Base-by-base conservation (phyloP, 2,888 invertebrate genomes). In the Stictocephala bisonia region DNA sequence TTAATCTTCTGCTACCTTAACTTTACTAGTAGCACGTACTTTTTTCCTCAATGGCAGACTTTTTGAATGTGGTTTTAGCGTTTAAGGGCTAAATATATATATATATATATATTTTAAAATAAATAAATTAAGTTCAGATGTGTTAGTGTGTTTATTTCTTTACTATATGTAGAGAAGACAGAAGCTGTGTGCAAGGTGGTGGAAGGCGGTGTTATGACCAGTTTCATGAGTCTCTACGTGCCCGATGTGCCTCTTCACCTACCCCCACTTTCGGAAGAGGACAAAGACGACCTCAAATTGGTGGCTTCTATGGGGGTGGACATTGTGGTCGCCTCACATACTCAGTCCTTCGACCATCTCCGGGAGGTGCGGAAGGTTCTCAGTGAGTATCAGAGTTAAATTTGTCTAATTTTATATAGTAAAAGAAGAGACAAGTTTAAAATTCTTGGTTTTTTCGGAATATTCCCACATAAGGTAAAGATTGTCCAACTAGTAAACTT, bases 191-290 rank as follows among this genome's bases (percentile, higher is more conserved):
- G 90, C 79, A 83, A 82, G 27, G 84, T 90, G 18, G 83, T 84
- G 48, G 82, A 83, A 76, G 88, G 88, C 1, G 90, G 90, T 1
- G 84, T 82, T 3, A 82, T 90, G 48, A 83, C 85, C 7, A 81
- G 86, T 40, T 86, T 86, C 79, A 87, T 87, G 83, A 83, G 85
- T 9, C 87, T 89, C 0, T 84, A 86, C 27, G 84, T 87, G 69
- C 84, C 86, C n/a, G 86, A 87, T 77, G 82, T 85, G 20, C 86
- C 88, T 0, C 80, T 85, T 9, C 86, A 87, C 66, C 77, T 85
- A 6, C 80, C 83, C 1, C 80, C 80, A 31, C 81, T 85, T 40
- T 84, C 83, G 7, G 83, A 82, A 66, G 82, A 83, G n/a, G 87
- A 87, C 76, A 85, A 85, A 73, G 77, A 81, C 64, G 85, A 86